Conservation (phyloP, 2,113 vertebrate genomes). For the Phycodurus eques region DNA sequence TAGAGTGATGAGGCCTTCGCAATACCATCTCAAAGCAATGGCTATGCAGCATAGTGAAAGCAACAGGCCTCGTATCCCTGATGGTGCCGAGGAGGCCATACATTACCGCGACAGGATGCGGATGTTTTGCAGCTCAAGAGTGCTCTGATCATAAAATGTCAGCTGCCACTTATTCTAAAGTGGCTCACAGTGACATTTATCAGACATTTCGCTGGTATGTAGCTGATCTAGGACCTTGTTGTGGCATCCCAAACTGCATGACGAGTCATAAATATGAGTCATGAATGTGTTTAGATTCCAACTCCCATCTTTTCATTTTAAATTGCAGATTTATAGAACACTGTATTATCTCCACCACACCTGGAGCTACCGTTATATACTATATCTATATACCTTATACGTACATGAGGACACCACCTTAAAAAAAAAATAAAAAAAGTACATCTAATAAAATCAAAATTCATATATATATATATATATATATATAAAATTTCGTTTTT, state of each 20-base stretch:
- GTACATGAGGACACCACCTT: not conserved
- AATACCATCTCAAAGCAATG: not conserved
- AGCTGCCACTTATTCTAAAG: constrained; percentile 42
- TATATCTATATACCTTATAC: not conserved
- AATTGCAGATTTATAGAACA: constrained; percentile 15
- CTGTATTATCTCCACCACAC: not conserved
- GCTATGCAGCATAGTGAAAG: constrained; percentile 6
- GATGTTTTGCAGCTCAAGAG: constrained; percentile 25
- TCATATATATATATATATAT: too few species aligned
- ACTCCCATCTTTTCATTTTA: constrained; percentile 7
- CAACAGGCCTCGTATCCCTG: constrained; percentile 16
- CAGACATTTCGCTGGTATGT: constrained; percentile 16
- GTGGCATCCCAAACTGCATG: not conserved
- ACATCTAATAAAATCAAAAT: too few species aligned
- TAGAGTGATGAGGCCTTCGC: not conserved
- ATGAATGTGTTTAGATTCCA: constrained; percentile 11
- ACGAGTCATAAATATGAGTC: constrained; percentile 8
- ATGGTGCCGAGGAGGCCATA: constrained; percentile 1
- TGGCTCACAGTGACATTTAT: constrained; percentile 38
- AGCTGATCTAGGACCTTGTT: constrained; percentile 21
- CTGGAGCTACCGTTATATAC: not conserved
- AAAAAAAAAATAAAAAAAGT: not conserved
- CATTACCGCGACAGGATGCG: constrained; percentile 24
- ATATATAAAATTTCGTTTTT: too few species aligned
- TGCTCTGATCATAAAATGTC: constrained; percentile 47